Conservation (phyloP, 2,888 invertebrate species). For the Hemithea aestivaria region DNA sequence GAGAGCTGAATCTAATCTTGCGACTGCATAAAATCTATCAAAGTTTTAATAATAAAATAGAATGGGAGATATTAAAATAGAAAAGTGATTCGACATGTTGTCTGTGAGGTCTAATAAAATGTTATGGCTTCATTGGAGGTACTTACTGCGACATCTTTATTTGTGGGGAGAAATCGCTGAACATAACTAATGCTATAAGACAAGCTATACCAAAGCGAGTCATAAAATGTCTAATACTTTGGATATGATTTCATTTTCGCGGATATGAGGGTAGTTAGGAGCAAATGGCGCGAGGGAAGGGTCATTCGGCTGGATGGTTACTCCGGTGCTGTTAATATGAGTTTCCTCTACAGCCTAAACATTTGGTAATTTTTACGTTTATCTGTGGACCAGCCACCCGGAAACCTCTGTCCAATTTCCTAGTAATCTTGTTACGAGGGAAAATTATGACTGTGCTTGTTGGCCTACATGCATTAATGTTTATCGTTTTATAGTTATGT, state of each 20-base stretch:
- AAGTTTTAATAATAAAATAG: neutral
- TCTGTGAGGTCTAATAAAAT: no score
- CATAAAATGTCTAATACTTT: constrained; percentile 3
- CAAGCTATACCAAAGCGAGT: neutral
- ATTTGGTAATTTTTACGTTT: constrained; percentile 6
- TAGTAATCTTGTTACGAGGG: constrained; percentile 3
- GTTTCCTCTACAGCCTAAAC: constrained; percentile 6
- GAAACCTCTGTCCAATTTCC: constrained; percentile 11
- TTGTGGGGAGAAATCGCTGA: no score
- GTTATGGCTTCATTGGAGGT: no score
- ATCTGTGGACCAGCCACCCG: constrained; percentile 10
- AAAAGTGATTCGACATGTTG: no score
- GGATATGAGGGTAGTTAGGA: constrained; percentile 9
- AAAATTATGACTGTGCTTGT: constrained; percentile 9
- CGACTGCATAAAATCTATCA: constrained; percentile 8
- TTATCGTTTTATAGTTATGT: constrained; percentile 8
- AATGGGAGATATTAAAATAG: no score
- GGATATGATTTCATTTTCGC: constrained; percentile 10
- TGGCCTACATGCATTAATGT: constrained; percentile 8
- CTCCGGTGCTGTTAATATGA: constrained; percentile 8
- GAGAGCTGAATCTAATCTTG: constrained; percentile 9
- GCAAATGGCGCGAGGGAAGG: constrained; percentile 15
- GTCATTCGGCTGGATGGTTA: constrained; percentile 6
- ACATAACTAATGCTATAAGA: neutral
- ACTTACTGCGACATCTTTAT: no score